Percentiles rank a stretch among this genome's conserved stretches.
These are phyloP conservation scores for Orientallactaga sibirica DNA, from an alignment of 2,797 vertebrate genomes.

Conservation along the genomic window DNA sequence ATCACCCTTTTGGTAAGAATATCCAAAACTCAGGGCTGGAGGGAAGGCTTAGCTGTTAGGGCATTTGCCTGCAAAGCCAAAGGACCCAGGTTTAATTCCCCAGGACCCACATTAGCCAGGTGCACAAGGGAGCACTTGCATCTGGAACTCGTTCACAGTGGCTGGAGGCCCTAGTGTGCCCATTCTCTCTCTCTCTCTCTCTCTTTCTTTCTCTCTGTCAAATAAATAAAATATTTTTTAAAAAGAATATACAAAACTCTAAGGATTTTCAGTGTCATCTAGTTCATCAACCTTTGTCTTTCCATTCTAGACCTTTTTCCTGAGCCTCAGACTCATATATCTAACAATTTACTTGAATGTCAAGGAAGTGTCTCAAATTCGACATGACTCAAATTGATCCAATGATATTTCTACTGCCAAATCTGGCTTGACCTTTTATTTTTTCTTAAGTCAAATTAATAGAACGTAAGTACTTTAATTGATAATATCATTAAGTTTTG, in stretches of 20 bases:
- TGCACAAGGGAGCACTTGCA: too few species aligned
- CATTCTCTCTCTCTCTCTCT: too few species aligned
- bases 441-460: background rate
- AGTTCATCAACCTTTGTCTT: background rate
- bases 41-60: too few species aligned
- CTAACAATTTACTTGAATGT: background rate
- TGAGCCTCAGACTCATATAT: background rate
- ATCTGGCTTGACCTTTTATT: background rate
- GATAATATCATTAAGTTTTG: background rate
- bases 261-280: background rate
- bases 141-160: too few species aligned
- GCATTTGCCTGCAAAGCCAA: too few species aligned
- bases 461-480: background rate
- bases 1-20: background rate
- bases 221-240: too few species aligned
- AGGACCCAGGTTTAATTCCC: too few species aligned
- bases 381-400: background rate
- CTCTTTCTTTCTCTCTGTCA: too few species aligned
- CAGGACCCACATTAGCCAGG: too few species aligned
- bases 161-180: too few species aligned
- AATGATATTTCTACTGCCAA: background rate
- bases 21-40: too few species aligned
- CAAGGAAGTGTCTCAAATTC: constrained; percentile 33
- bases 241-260: background rate
- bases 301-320: background rate